Percentiles rank a stretch among this genome's conserved stretches.
Conservation (phyloP, 1,140 invertebrate species). For the Bombus soroeensis region DNA sequence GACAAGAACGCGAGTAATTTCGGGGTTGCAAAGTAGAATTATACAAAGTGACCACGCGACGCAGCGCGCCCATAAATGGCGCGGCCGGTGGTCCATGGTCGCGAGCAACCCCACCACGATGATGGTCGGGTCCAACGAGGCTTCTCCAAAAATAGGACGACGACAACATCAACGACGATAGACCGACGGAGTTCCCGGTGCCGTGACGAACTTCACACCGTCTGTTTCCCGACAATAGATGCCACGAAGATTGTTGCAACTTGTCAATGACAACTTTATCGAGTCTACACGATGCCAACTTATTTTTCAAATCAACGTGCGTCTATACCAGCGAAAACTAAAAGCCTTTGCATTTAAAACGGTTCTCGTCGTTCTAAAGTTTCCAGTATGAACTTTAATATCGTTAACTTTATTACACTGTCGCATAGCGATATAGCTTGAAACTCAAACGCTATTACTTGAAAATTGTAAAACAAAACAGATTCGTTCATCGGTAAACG, state of each 20-base stretch:
- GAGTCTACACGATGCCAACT: background rate
- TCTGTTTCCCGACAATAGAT: background rate
- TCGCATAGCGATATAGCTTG: too few species aligned
- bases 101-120: constrained; percentile 69
- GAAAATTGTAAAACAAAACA: too few species aligned
- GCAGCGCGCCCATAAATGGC: constrained; percentile 81
- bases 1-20: background rate
- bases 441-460: too few species aligned
- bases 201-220: constrained; percentile 9
- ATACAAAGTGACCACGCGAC: constrained; percentile 69
- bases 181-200: constrained; percentile 29
- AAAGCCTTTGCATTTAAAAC: background rate
- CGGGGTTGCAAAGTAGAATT: constrained; percentile 59
- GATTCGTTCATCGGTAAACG: too few species aligned
- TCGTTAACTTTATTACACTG: too few species aligned
- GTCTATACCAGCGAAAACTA: background rate
- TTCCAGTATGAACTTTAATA: too few species aligned
- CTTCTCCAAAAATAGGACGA: constrained; percentile 80
- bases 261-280: background rate
- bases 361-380: background rate
- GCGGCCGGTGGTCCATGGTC: constrained; percentile 79
- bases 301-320: background rate
- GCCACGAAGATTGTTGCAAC: background rate
- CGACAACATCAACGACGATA: constrained; percentile 65
- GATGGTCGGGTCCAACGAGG: constrained; percentile 71